Conservation (phyloP, 2,113 vertebrate species). For the Myotis brandtii region DNA sequence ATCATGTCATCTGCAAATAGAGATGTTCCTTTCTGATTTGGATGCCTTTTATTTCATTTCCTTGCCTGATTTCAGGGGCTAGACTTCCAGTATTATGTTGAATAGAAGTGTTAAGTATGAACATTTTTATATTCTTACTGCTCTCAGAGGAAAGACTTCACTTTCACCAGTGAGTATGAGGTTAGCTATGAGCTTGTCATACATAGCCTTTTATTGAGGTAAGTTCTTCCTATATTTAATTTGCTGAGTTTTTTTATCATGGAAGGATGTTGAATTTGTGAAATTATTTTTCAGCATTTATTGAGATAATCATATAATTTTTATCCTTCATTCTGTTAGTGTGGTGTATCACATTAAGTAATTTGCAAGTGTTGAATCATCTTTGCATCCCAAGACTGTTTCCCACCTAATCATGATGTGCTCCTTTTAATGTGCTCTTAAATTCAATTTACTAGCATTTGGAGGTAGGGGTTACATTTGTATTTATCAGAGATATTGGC, state of each 20-base stretch:
- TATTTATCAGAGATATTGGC: not conserved
- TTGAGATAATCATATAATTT: not conserved
- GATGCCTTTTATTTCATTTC: not conserved
- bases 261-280: not conserved
- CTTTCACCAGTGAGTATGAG: not conserved
- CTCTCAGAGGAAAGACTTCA: not conserved
- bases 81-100: not conserved
- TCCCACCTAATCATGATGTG: not conserved
- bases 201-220: not conserved
- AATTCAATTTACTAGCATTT: not conserved
- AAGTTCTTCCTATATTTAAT: not conserved
- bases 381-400: not conserved
- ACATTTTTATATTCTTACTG: not conserved
- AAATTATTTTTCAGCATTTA: not conserved
- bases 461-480: not conserved
- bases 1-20: not conserved
- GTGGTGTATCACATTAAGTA: not conserved
- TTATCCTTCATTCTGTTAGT: not conserved
- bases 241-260: not conserved
- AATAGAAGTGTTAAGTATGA: not conserved
- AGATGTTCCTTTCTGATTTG: not conserved
- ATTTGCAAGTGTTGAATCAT: not conserved
- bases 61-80: not conserved
- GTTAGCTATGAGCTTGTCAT: not conserved
- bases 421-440: not conserved